Evolutionary conservation across 2,888 invertebrate genomes (phyloP).

Genomic region (Andrena dorsata): DNA sequence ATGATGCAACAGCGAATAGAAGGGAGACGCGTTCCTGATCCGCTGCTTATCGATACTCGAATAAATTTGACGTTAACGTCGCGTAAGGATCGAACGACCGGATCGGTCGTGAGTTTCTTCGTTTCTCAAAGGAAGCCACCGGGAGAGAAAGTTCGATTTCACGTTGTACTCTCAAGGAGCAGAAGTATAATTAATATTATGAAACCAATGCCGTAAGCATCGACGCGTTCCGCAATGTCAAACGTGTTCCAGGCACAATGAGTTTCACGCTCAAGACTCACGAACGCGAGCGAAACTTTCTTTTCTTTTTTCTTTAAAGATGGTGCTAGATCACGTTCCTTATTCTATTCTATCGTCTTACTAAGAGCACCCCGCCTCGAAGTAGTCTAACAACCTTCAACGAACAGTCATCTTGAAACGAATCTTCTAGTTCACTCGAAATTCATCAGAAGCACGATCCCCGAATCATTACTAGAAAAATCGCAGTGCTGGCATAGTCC

Average conservation of each 20-base stretch:
- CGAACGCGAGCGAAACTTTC: constrained; percentile 54
- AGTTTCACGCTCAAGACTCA: constrained; percentile 50
- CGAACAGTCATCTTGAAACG: too few species aligned
- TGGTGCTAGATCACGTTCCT: background rate
- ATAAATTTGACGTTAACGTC: constrained; percentile 35
- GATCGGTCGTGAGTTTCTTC: constrained; percentile 41
- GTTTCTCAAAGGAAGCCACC: constrained; percentile 65
- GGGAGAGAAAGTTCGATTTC: constrained; percentile 70
- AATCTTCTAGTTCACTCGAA: background rate
- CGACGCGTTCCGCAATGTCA: constrained; percentile 70
- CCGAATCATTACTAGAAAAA: constrained; percentile 4
- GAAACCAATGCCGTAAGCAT: constrained; percentile 69
- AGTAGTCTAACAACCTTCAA: background rate
- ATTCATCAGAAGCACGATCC: background rate
- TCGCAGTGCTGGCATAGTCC: constrained; percentile 4
- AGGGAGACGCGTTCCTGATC: background rate
- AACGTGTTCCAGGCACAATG: constrained; percentile 60
- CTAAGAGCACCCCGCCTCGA: background rate
- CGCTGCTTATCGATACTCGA: background rate
- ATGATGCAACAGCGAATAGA: constrained; percentile 20
- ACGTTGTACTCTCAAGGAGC: constrained; percentile 60
- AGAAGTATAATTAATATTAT: constrained; percentile 70
- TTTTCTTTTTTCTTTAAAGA: constrained; percentile 14
- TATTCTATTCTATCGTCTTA: background rate
- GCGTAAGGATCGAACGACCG: constrained; percentile 23